Base-by-base conservation (phyloP, 2,888 invertebrate species). In the Amphipoea lucens region DNA sequence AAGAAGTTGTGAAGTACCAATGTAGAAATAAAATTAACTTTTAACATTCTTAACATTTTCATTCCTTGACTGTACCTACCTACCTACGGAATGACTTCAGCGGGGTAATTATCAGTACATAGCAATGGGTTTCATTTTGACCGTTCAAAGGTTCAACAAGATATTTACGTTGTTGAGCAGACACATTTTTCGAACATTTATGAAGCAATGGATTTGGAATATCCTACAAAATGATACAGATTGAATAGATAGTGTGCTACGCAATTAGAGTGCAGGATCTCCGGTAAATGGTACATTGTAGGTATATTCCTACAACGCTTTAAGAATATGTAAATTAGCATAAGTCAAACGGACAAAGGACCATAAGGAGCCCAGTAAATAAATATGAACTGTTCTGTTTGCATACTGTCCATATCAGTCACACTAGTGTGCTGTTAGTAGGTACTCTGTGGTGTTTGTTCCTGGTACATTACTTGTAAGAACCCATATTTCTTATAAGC, bases 391-490 rank as follows among this genome's bases (percentile, higher is more conserved):
- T 51, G 45, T 65, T 54, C 42, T 80, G 76, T 81, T 82, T 72
- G 77, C 68, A 54, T 62, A 82, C 69, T 60, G 74, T 66, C 76
- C 74, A 74, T 81, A 80, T 65, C 40, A 29, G 81, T 76, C 67
- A 68, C 23, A 48, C 9, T 29, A 54, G 65, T 68, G 69, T 79
- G 66, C 66, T 70, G 57, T 66, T 63, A n/a, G 54, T 67, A 42
- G 48, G 62, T 81, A 84, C 69, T 83, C 74, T 85, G 79, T 63
- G 36, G 36, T 89, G 79, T 91, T 91, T 90, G 91, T 90, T 91
- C 91, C 90, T 81, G 81, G 45, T 76, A 90, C 48, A 90, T 88
- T 84, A 81, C 67, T 66, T n/a, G 69, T 84, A 81, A 86, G 66
- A 62, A 74, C 67, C 17, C 12, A 42, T 9, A 45, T n/a, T 45